phyloP scores from a whole-genome alignment of 2,113 vertebrate species.

The Prochilodus magdalenae region DNA sequence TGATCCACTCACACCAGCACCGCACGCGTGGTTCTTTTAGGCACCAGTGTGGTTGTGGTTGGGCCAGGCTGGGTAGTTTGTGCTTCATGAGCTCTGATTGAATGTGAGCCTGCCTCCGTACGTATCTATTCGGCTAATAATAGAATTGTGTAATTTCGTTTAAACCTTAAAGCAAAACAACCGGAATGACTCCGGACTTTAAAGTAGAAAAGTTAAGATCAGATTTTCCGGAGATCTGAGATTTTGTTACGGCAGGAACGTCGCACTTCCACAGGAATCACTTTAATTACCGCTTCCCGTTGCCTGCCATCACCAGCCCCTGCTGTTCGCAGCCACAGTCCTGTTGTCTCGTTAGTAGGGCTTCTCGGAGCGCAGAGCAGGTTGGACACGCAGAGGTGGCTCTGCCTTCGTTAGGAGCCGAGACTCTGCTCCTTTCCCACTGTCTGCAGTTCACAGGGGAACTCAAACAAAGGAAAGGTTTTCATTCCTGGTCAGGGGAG shows the following conservation, averaged over 20 bases:
- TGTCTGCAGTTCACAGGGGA: slow-evolving; percentile 33
- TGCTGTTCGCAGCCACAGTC: neutral
- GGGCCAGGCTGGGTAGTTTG: too few species aligned
- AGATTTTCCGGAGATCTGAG: neutral
- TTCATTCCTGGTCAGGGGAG: slow-evolving; percentile 11
- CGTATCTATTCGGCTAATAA: neutral
- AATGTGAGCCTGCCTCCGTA: too few species aligned
- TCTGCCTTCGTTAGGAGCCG: slow-evolving; percentile 20
- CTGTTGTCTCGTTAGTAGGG: slow-evolving; percentile 31
- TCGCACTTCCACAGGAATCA: neutral
- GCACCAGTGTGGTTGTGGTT: too few species aligned
- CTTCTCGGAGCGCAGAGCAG: slow-evolving; percentile 12
- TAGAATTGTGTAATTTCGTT: neutral
- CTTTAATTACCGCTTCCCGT: neutral
- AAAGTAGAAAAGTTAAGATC: too few species aligned
- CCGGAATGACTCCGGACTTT: neutral
- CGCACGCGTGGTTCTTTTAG: too few species aligned
- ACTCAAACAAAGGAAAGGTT: neutral
- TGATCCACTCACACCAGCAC: too few species aligned
- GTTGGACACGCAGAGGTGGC: slow-evolving; percentile 25
- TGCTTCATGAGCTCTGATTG: too few species aligned
- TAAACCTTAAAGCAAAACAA: neutral
- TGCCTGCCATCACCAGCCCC: neutral
- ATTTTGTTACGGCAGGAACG: neutral
- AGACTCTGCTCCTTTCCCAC: neutral